Conservation (phyloP, 1,140 invertebrate species). For the Orius insidiosus region DNA sequence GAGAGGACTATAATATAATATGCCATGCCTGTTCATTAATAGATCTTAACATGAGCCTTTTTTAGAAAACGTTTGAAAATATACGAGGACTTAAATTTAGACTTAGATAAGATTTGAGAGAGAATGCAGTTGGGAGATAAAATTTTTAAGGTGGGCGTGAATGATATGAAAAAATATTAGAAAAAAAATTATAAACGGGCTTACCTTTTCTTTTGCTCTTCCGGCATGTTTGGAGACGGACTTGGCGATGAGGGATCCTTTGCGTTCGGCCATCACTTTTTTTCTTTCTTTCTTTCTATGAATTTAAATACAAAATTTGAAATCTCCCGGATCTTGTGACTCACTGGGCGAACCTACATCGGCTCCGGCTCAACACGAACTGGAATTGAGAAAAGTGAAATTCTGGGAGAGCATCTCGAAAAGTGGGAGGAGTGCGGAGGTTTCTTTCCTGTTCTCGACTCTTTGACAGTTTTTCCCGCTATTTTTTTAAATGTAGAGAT, state of each 20-base stretch:
- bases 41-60: background rate
- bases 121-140: background rate
- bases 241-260: slow-evolving; percentile 76
- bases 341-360: too few species aligned
- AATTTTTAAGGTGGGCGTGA: background rate
- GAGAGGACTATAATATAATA: too few species aligned
- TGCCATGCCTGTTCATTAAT: background rate
- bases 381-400: too few species aligned
- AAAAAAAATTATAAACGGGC: too few species aligned
- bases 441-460: too few species aligned
- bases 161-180: background rate
- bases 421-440: too few species aligned
- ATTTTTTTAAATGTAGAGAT: too few species aligned
- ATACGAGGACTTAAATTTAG: background rate
- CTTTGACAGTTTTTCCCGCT: too few species aligned
- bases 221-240: slow-evolving; percentile 84
- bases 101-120: background rate
- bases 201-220: slow-evolving; percentile 77
- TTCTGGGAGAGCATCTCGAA: too few species aligned
- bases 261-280: slow-evolving; percentile 65
- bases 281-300: slow-evolving; percentile 14
- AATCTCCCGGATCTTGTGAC: too few species aligned
- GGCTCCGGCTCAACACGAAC: too few species aligned
- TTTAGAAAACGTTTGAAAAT: background rate
- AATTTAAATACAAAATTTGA: too few species aligned